Percentiles rank a stretch among this genome's conserved stretches.
Evolutionary conservation across 2,888 invertebrate genomes (phyloP).

Genomic region (Eristalis intricaria): DNA sequence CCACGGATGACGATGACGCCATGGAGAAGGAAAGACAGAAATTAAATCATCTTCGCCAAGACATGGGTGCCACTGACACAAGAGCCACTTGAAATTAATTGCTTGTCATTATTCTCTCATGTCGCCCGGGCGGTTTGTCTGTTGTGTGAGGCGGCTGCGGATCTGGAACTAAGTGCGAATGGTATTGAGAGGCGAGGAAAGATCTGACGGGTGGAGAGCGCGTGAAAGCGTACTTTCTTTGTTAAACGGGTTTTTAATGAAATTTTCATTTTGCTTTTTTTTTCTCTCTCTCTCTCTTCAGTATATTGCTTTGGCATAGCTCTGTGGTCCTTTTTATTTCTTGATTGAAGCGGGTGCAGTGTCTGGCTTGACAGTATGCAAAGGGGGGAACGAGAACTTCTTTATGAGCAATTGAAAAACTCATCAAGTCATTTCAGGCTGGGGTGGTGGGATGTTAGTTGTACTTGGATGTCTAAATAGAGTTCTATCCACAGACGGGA

Average conservation of each 20-base stretch:
- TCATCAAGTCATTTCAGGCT: conserved; percentile 53
- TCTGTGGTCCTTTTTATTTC: conserved; percentile 28
- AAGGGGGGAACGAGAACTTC: conserved; percentile 28
- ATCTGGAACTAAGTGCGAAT: conserved; percentile 11
- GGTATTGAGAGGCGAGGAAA: conserved; percentile 27
- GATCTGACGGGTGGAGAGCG: conserved; percentile 14
- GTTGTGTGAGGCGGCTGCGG: conserved; percentile 11
- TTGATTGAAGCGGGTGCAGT: background rate
- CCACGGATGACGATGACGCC: conserved; percentile 39
- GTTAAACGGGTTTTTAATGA: conserved; percentile 58
- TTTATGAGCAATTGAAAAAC: conserved; percentile 47
- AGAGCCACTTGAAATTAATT: conserved; percentile 75
- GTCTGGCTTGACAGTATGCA: conserved; percentile 42
- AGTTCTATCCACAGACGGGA: background rate
- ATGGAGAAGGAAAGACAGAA: conserved; percentile 43
- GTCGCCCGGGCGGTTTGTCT: conserved; percentile 50
- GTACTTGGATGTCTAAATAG: background rate
- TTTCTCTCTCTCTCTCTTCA: background rate
- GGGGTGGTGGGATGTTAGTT: conserved; percentile 8
- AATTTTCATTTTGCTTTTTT: conserved; percentile 46
- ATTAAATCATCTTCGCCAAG: conserved; percentile 70
- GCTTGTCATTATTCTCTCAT: conserved; percentile 74
- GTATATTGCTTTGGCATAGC: background rate
- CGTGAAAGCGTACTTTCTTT: conserved; percentile 54
- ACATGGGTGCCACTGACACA: conserved; percentile 74